Conservation (phyloP, 2,113 vertebrate species). For the Puntigrus tetrazona region DNA sequence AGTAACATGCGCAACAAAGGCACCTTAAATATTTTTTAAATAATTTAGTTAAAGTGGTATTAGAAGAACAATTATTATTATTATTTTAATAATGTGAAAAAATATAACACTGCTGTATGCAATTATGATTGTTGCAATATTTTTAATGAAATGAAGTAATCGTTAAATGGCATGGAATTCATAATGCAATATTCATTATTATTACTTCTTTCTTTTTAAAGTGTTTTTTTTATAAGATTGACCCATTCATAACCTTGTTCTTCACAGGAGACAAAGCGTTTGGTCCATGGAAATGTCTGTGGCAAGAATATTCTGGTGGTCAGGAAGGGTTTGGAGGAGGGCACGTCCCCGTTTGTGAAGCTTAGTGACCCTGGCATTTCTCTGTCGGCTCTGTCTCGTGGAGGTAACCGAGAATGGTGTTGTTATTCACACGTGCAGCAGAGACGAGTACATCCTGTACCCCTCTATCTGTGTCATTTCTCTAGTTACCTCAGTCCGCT, state of each 20-base stretch:
- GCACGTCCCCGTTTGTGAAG: slow-evolving; percentile 84
- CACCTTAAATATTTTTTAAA: too few species aligned
- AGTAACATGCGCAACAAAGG: too few species aligned
- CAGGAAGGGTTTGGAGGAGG: slow-evolving; percentile 78
- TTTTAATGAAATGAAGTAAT: not conserved
- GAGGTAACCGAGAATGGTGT: slow-evolving; percentile 73
- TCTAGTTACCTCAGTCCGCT: not conserved
- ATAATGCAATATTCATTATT: not conserved
- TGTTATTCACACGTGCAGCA: not conserved
- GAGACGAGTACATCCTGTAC: slow-evolving; percentile 19
- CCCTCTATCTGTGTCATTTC: slow-evolving; percentile 2
- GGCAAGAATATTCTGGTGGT: slow-evolving; percentile 90
- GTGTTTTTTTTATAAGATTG: not conserved
- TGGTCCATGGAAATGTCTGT: slow-evolving; percentile 92
- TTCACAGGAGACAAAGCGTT: slow-evolving; percentile 83
- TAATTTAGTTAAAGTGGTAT: too few species aligned
- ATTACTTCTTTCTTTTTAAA: too few species aligned
- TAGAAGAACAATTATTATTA: too few species aligned
- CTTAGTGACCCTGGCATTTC: slow-evolving; percentile 90
- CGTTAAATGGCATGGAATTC: not conserved
- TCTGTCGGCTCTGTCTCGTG: slow-evolving; percentile 80
- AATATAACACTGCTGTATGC: not conserved
- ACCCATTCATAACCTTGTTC: not conserved
- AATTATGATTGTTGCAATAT: not conserved
- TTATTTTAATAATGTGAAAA: not conserved